Percentiles rank a stretch among this genome's conserved stretches.
Evolutionary conservation across 2,888 invertebrate species (phyloP).

Genomic region (Lasioglossum malachurum): DNA sequence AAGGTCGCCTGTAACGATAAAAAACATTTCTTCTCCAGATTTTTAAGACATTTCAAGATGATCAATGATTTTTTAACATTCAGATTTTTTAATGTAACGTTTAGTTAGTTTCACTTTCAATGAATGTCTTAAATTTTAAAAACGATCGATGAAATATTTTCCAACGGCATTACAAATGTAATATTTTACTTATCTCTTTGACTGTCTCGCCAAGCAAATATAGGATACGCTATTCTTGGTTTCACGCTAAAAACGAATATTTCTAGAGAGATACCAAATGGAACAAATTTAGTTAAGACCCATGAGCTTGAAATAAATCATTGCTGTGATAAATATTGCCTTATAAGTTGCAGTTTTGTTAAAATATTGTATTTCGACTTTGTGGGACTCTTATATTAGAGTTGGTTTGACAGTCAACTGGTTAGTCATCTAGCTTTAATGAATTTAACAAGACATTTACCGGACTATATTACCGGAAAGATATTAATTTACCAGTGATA

Average conservation of each 20-base stretch:
- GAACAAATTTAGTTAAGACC: background rate
- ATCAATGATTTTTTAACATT: background rate
- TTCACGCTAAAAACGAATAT: background rate
- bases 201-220: background rate
- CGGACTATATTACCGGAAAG: background rate
- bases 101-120: background rate
- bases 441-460: background rate
- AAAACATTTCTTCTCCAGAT: no score
- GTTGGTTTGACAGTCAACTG: background rate
- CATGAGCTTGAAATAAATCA: background rate
- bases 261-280: background rate
- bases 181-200: background rate
- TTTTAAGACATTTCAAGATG: no score
- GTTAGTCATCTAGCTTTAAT: background rate
- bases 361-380: background rate
- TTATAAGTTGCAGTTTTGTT: constrained; percentile 5
- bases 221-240: background rate
- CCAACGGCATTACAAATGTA: background rate
- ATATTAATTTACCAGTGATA: background rate
- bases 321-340: constrained; percentile 14
- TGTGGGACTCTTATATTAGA: background rate
- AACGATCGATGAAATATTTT: background rate
- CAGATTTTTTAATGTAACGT: background rate
- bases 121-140: background rate
- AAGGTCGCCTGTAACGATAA: no score